Evolutionary conservation across 1,140 invertebrate genomes (phyloP).

Genomic region (Marisa cornuarietis): DNA sequence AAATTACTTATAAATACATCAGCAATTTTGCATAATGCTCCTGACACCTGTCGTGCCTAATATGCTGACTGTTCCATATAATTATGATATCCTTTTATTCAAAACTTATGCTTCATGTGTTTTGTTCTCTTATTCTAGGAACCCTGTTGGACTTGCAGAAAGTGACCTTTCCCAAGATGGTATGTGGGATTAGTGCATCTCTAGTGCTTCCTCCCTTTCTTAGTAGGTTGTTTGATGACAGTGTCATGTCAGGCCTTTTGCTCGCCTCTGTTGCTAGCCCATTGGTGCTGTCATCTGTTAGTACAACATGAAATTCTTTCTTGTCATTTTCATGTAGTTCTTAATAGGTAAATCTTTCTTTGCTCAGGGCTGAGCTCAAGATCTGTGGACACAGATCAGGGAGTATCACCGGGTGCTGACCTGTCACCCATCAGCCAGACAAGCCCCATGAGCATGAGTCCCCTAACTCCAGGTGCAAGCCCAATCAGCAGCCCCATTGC

Average conservation of each 20-base stretch:
- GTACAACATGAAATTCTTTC: neutral
- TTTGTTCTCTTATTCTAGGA: constrained; percentile 9
- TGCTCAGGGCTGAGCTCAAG: constrained; percentile 49
- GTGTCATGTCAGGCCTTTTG: too few species aligned
- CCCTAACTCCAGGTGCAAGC: constrained; percentile 56
- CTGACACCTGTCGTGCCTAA: too few species aligned
- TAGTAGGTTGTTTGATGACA: too few species aligned
- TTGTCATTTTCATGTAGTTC: too few species aligned
- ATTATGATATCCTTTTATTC: too few species aligned
- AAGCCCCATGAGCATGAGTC: constrained; percentile 63
- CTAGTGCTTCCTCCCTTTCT: too few species aligned
- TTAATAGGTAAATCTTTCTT: neutral
- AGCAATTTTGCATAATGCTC: too few species aligned
- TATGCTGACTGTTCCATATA: too few species aligned
- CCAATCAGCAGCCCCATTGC: constrained; percentile 60
- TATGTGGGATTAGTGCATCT: constrained; percentile 28
- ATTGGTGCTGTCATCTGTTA: neutral
- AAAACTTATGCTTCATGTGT: too few species aligned
- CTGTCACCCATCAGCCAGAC: constrained; percentile 65
- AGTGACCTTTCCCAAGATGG: constrained; percentile 61
- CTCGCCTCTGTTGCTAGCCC: too few species aligned
- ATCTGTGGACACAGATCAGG: constrained; percentile 41
- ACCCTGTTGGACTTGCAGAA: constrained; percentile 34
- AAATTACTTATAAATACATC: too few species aligned
- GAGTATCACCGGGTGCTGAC: constrained; percentile 57